Evolutionary conservation across 1,140 invertebrate species (phyloP).

Genomic region (Pomacea maculata): DNA sequence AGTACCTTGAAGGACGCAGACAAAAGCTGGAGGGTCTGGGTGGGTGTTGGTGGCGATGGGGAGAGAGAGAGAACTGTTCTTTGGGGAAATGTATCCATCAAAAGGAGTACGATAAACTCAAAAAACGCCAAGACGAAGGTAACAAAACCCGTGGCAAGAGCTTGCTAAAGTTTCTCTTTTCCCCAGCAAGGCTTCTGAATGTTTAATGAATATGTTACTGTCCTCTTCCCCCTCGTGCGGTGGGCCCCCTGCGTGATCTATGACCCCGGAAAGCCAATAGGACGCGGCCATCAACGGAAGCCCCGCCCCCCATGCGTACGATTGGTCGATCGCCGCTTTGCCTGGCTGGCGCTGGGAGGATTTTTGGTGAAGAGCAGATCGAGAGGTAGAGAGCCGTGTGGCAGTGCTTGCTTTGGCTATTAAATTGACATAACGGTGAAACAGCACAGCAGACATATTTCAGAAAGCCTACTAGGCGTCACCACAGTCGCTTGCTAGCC

Average conservation of each 20-base stretch:
- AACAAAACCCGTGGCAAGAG: too few relatives aligned
- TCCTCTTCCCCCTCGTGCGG: neutral
- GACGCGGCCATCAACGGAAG: neutral
- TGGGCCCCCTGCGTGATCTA: neutral
- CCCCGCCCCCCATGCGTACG: neutral
- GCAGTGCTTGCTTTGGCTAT: neutral
- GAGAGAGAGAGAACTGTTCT: too few relatives aligned
- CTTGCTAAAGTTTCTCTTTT: too few relatives aligned
- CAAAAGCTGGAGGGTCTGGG: too few relatives aligned
- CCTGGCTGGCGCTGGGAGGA: neutral
- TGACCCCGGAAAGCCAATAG: neutral
- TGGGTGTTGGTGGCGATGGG: too few relatives aligned
- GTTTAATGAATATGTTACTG: neutral
- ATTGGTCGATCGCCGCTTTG: neutral
- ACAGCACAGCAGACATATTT: neutral
- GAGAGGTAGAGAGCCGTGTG: neutral
- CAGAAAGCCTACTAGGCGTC: neutral
- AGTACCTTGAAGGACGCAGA: too few relatives aligned
- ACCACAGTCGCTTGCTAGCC: too few relatives aligned
- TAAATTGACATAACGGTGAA: slow-evolving; percentile 11
- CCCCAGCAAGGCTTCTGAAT: too few relatives aligned
- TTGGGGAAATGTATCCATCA: too few relatives aligned
- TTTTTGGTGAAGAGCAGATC: too few relatives aligned
- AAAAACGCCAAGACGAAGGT: too few relatives aligned
- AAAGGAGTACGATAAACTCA: too few relatives aligned